phyloP scores from a whole-genome alignment of 2,888 invertebrate genomes.

The Parasteatoda lunata region DNA sequence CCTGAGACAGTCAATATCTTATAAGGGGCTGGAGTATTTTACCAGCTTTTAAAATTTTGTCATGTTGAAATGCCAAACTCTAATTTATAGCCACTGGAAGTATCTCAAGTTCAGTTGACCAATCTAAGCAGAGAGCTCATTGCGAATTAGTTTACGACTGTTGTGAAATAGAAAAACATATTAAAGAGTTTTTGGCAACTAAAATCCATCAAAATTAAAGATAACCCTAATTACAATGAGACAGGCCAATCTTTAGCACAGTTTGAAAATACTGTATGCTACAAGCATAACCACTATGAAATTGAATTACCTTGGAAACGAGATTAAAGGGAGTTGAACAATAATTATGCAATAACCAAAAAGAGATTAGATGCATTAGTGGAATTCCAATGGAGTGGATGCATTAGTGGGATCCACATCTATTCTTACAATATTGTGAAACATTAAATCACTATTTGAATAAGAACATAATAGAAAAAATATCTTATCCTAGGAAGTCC shows the following conservation, averaged over 20 bases:
- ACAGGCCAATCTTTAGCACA: not conserved
- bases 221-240: not conserved
- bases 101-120: not conserved
- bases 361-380: not conserved
- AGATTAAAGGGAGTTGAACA: not conserved
- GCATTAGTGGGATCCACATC: not conserved
- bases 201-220: not conserved
- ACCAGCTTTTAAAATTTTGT: no score
- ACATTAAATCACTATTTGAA: not conserved
- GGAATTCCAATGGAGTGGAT: no score
- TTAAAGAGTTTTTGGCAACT: no score
- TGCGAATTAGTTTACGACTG: not conserved
- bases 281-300: not conserved
- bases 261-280: not conserved
- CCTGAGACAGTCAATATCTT: no score
- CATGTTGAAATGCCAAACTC: not conserved
- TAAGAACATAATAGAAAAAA: not conserved
- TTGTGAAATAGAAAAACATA: not conserved
- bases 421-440: not conserved
- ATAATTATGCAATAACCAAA: not conserved
- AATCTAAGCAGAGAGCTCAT: not conserved
- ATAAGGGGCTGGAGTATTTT: no score
- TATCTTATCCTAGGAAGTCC: not conserved
- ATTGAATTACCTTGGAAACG: slow-evolving; percentile 2
- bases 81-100: slow-evolving; percentile 8